Evolutionary conservation across 2,113 vertebrate species (phyloP), one percentile per base, ranked within the genome.

Genomic region (Brachirus orientalis): DNA sequence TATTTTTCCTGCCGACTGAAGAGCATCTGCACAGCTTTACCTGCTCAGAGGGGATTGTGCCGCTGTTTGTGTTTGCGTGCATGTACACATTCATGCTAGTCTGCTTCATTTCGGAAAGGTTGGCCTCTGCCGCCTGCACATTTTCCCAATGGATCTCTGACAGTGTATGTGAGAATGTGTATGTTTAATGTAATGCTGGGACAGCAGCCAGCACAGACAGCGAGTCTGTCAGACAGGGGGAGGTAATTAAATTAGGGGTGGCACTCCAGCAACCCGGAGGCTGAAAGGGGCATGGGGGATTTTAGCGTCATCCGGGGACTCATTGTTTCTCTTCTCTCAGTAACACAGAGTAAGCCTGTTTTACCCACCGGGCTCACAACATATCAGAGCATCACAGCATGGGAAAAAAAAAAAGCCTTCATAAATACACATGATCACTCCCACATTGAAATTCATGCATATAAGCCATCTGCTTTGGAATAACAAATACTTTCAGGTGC

Each of bases 161-260:
- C 22, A 10, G 64, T 33, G 50, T n/a, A 20, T 51, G 43, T 51
- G 65, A 33, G 41, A 12, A 60, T 36, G 48, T 66, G 73, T 69
- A 54, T 63, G 70, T 80, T 77, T 78, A 77, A 79, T 83, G 74
- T 68, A 74, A 80, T 67, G 67, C 64, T 61, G 70, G 59, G 61
- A 72, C 19, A 41, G 80, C 72, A 79, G 83, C 75, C 77, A 65
- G 80, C 12, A 5, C 63, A 67, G 48, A 58, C 50, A 64, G 74
- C 52, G 3, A 74, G 48, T 69, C 68, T 55, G 65, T 77, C 79
- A 87, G 79, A 87, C 63, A 46, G 60, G 63, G 56, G 60, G 55
- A 68, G 75, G 72, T 88, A 86, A 88, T 85, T 87, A 78, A 87
- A 89, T 88, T 85, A 90, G 35, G 65, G 77, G 57, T 75, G 72